These are phyloP conservation scores for Ptychodera flava DNA, from an alignment of 35 echinoderm and acorn worm genomes.

Conservation along the genomic window DNA sequence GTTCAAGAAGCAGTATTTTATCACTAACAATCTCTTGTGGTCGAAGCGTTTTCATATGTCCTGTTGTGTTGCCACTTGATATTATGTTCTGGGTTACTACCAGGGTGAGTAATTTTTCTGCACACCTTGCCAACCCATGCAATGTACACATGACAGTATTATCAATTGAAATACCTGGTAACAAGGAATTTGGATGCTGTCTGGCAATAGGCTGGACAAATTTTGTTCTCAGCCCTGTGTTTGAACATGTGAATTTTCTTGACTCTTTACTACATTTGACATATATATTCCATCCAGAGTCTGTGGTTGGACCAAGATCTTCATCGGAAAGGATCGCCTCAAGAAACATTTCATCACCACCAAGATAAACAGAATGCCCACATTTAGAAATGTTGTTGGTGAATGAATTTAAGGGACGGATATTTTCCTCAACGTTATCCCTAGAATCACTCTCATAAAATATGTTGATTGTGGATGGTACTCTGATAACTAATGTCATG, in stretches of 20 bases:
- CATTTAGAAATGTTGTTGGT: background rate
- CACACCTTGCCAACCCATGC: no score
- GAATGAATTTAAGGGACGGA: conserved; percentile 9
- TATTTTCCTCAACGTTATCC: conserved; percentile 46
- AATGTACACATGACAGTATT: background rate
- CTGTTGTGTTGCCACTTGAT: no score
- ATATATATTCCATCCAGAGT: conserved; percentile 23
- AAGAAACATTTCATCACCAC: conserved; percentile 33
- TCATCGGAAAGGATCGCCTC: conserved; percentile 13
- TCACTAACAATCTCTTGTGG: no score
- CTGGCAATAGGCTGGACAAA: background rate
- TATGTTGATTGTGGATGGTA: conserved; percentile 13
- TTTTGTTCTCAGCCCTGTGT: background rate
- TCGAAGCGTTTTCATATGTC: no score
- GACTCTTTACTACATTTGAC: background rate
- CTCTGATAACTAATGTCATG: conserved; percentile 36
- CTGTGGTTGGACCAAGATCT: conserved; percentile 8
- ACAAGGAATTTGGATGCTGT: background rate
- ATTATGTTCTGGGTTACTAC: no score
- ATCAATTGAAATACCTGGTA: background rate
- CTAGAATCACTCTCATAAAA: conserved; percentile 42
- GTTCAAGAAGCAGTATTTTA: no score
- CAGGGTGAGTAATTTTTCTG: no score
- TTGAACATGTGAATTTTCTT: background rate
- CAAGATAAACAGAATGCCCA: background rate